Base-by-base conservation (phyloP, 23 tunicate species). In the Botrylloides violaceus region DNA sequence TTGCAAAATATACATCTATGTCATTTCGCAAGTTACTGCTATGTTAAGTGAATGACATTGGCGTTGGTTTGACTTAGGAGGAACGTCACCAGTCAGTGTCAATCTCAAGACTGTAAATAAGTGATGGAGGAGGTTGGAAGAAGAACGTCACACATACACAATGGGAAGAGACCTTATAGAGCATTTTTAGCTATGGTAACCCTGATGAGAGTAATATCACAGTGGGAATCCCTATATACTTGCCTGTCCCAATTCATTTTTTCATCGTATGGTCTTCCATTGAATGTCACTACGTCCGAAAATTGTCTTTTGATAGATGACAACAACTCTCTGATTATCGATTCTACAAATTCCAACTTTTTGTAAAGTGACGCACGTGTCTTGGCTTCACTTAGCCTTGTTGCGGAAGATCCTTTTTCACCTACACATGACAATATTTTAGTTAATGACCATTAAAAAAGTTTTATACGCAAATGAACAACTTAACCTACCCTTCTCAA, bases 171-270 rank as follows among this genome's bases (percentile, higher is more conserved):
- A n/a, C n/a, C n/a, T n/a, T n/a, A n/a, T n/a, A n/a, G n/a, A n/a
- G n/a, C n/a, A n/a, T n/a, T n/a, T n/a, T n/a, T n/a, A n/a, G n/a
- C n/a, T n/a, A n/a, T n/a, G n/a, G n/a, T n/a, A n/a, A n/a, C n/a
- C n/a, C n/a, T n/a, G n/a, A n/a, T n/a, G n/a, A n/a, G n/a, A n/a
- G n/a, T n/a, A n/a, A n/a, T n/a, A n/a, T n/a, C n/a, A n/a, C n/a
- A n/a, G n/a, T n/a, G n/a, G 65, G 18, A 25, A 60, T 29, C 0
- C 22, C 0, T 0, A 65, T 1, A 32, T 22, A 19, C 66, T 43
- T 76, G 83, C 97, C 76, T 90, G 73, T 90, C 97, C 72, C 49
- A 66, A 3, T 35, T 50, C 89, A 90, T 90, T 70, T 90, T 90
- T 32, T 90, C 97, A 32, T 53, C 70, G 49, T 90, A 90, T 3